Conservation (phyloP, 2,888 invertebrate genomes). For the Galerucella pusilla region DNA sequence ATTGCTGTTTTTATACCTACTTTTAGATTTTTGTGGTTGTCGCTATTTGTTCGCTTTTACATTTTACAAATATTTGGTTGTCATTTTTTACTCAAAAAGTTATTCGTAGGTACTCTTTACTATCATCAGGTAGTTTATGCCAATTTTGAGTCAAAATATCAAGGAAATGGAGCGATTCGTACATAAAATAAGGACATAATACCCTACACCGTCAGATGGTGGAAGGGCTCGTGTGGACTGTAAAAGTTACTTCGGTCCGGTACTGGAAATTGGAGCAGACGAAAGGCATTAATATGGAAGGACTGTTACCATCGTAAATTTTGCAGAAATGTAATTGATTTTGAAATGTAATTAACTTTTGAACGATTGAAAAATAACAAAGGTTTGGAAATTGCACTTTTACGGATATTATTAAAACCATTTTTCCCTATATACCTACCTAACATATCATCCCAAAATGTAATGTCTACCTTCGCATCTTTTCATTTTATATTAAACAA, state of each 20-base stretch:
- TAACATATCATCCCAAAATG: neutral
- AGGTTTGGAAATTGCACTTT: conserved; percentile 37
- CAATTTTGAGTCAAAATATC: too few species aligned
- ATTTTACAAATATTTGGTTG: too few species aligned
- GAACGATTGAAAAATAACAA: conserved; percentile 50
- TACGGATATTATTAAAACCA: conserved; percentile 30
- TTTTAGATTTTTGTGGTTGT: too few species aligned
- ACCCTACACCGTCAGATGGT: too few species aligned
- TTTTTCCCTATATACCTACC: neutral
- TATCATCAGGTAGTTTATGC: too few species aligned
- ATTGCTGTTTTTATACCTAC: too few species aligned
- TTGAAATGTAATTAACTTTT: conserved; percentile 56
- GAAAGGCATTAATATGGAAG: conserved; percentile 55
- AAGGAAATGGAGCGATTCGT: too few species aligned
- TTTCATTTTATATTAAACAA: neutral
- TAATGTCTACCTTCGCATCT: neutral
- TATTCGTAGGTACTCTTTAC: too few species aligned
- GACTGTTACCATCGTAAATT: conserved; percentile 57
- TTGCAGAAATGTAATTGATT: conserved; percentile 57
- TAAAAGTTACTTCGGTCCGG: neutral
- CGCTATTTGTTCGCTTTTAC: too few species aligned
- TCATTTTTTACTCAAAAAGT: too few species aligned
- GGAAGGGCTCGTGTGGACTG: too few species aligned
- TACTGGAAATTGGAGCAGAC: neutral
- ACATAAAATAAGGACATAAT: too few species aligned